These are phyloP conservation scores for Umimayanthus kanabou DNA, from an alignment of 92 coral and sea anemone species.

Conservation along the genomic window DNA sequence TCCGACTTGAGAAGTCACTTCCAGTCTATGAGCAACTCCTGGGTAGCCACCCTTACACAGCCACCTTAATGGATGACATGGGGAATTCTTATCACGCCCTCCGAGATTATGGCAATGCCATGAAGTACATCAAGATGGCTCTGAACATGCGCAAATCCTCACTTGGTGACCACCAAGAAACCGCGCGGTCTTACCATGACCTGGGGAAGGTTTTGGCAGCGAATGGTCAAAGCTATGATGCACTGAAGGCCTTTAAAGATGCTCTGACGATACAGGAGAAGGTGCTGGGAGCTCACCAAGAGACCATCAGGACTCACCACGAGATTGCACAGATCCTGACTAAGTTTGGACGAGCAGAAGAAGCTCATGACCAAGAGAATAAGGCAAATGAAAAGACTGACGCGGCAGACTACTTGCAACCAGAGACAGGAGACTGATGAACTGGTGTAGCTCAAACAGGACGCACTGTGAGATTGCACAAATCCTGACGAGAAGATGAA, in stretches of 20 bases:
- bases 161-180: conserved; percentile 94
- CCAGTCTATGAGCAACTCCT: conserved; percentile 77
- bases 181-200: conserved; percentile 92
- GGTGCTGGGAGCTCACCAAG: conserved; percentile 84
- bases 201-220: conserved; percentile 80
- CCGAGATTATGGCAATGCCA: conserved; percentile 66
- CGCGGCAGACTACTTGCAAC: conserved; percentile 52
- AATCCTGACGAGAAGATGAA: no score
- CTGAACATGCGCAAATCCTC: conserved; percentile 75
- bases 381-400: conserved; percentile 53
- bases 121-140: conserved; percentile 75
- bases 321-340: conserved; percentile 72
- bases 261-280: conserved; percentile 87
- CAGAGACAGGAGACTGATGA: conserved; percentile 23
- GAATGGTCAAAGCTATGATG: conserved; percentile 66
- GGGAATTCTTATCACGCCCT: conserved; percentile 86
- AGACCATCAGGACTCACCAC: conserved; percentile 61
- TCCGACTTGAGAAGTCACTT: conserved; percentile 79
- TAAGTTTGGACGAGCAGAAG: conserved; percentile 72
- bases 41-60: conserved; percentile 90
- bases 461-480: no score
- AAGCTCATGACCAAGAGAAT: conserved; percentile 74
- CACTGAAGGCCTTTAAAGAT: conserved; percentile 67
- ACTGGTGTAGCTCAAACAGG: neutral
- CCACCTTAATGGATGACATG: conserved; percentile 91